Base-by-base conservation (phyloP, 2,888 invertebrate genomes). In the Tipula vernalis region DNA sequence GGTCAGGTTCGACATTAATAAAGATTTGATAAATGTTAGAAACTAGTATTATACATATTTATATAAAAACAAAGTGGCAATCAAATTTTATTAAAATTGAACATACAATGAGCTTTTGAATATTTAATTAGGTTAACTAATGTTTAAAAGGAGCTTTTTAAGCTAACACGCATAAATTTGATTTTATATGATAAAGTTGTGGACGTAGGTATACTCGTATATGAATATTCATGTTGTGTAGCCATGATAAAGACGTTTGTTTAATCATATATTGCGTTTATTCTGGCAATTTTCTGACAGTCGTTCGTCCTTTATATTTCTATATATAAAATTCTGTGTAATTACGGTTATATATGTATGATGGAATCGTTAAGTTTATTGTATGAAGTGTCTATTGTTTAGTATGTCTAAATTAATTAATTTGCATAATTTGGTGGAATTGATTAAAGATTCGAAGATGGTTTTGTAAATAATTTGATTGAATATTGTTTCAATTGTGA, bases 71-170 rank as follows among this genome's bases (percentile, higher is more conserved):
- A 28, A 71, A 71, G 71, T 71, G 71, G 71, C 71, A 71, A 71
- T 71, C 71, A 71, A 71, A 71, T 71, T 71, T 71, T 71, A 71
- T 71, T 71, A 71, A 71, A 71, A 71, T 71, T 71, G 71, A 71
- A 71, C 71, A 71, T 71, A 71, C 71, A 71, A 71, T 28, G 28
- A 71, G 71, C 71, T 71, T 71, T 71, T 71, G 71, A 71, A 71
- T 71, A 71, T 71, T 71, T 71, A 71, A 28, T 71, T 71, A 71
- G 71, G 71, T 71, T 71, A 71, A 71, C 71, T 71, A 18, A 71
- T 71, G 71, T 71, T 71, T 71, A 28, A 71, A 71, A 71, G 71
- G 71, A 71, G 71, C 71, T 71, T 71, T 71, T 71, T 28, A 71
- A 28, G 8, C 18, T 28, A 71, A 71, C 71, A 71, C 71, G 71